Base-by-base conservation (phyloP, 2,797 vertebrate genomes). In the Holocentrus rufus region DNA sequence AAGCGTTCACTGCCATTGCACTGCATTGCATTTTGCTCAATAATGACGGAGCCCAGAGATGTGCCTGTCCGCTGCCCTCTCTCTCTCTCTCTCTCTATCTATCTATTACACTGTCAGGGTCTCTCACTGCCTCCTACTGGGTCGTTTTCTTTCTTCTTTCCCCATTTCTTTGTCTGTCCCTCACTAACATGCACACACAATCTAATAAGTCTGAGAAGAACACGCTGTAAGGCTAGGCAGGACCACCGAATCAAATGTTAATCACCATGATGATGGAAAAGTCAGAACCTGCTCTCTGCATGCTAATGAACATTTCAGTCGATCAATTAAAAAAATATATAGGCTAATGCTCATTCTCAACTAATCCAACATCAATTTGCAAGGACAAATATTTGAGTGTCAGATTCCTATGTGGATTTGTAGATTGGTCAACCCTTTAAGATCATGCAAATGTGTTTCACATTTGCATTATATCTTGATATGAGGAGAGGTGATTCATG, bases 221-320 rank as follows among this genome's bases (percentile, higher is more conserved):
- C 74, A 84, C 65, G 65, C 58, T 79, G 62, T 79, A 76, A 67
- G 52, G 86, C 27, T 31, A 78, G 60, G 34, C 60, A 27, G 77
- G 75, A 72, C 62, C 65, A 77, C 61, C 65, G 2, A 81, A 89
- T 82, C 69, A 78, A 79, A 83, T 86, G 76, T 68, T 84, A 84
- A 88, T 87, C 72, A 77, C 44, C 49, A 31, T 5, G 0, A 69
- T 74, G 78, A 82, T 74, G 67, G 22, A 68, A 72, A 69, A 77
- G 60, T 77, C 72, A 68, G 50, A 65, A 74, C 70, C 54, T 74
- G 25, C 13, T 69, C 74, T 34, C 0, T 72, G 80, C 72, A 87
- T 79, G 39, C 31, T 68, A 60, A 86, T 83, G 56, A 83, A 68
- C 8, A 39, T 68, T 69, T 3, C 82, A 65, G 46, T 52, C 25